A percentile compares a stretch with the other conserved stretches of the same genome.
phyloP scores from a whole-genome alignment of 30 jellyfish, hydroid and myxozoan genomes.

The Sanderia malayensis region DNA sequence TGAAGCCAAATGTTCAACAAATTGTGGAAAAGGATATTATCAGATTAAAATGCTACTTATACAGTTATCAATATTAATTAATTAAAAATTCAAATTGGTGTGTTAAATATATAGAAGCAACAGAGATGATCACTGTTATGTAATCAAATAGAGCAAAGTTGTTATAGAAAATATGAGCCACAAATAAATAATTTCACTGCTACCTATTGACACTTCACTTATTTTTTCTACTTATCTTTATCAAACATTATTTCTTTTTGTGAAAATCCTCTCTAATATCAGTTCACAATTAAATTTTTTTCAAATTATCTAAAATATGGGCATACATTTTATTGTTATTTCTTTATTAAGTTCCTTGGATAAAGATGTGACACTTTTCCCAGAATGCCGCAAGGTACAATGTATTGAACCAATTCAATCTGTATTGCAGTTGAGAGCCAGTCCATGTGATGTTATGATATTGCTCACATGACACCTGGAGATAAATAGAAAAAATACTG shows the following conservation, averaged over 20 bases:
- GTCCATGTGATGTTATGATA: constrained; percentile 90
- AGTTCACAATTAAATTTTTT: constrained; percentile 64
- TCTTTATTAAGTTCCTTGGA: constrained; percentile 55
- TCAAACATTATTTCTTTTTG: not conserved
- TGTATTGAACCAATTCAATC: constrained; percentile 87
- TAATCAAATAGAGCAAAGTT: too few species aligned
- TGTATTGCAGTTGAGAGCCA: constrained; percentile 93
- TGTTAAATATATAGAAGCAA: too few species aligned
- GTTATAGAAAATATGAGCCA: too few species aligned
- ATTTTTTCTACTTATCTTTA: not conserved
- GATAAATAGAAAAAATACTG: constrained; percentile 7
- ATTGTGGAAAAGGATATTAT: too few species aligned
- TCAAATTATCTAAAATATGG: constrained; percentile 52
- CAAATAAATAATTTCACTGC: too few species aligned
- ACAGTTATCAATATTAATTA: too few species aligned
- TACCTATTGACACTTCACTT: too few species aligned
- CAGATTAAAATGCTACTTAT: too few species aligned
- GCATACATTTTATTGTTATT: constrained; percentile 52
- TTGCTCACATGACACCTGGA: constrained; percentile 84
- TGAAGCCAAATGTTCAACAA: too few species aligned
- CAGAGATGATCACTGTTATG: too few species aligned
- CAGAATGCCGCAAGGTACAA: constrained; percentile 96
- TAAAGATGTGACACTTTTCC: constrained; percentile 92
- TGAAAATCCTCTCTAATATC: not conserved
- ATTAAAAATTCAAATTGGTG: too few species aligned